Base-by-base conservation (phyloP, 2,888 invertebrate species). In the Drosophila incognita region DNA sequence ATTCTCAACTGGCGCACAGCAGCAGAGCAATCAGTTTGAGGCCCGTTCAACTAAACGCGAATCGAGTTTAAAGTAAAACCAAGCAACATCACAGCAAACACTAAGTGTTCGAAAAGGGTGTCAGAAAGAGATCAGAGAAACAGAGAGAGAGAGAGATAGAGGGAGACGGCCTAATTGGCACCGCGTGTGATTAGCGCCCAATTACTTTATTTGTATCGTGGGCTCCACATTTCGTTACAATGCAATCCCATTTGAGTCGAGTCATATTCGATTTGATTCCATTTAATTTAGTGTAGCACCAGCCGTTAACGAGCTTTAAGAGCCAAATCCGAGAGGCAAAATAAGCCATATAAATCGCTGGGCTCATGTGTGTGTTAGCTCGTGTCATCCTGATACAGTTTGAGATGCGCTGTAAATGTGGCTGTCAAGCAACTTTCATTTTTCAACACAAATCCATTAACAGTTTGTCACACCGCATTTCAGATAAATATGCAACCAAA, bases 401-500 rank as follows among this genome's bases (percentile, higher is more conserved):
- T 24, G 40, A 27, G n/a, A 51, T 57, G n/a, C 48, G 56, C 27
- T 56, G 33, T 31, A 36, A 38, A 65, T 67, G 69, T 69, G 65
- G 78, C 59, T 72, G 58, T 54, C 54, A 60, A 72, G 69, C 86
- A 85, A 88, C 85, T 85, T 85, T 85, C 89, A 88, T 85, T 85
- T 88, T 85, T 86, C 58, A 79, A 69, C 60, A 70, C 58, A 77
- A 83, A 77, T 74, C 83, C 83, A 85, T 85, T 85, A 86, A 80
- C 83, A 69, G 71, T 82, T 83, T 85, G 85, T 85, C 85, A 81
- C 81, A 74, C 73, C 57, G 54, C 59, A 57, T 81, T 83, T 79
- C 75, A 83, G 77, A 88, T 85, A 83, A 83, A 88, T 85, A 85
- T 86, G 89, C 87, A 88, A 70, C 83, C 81, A 74, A 85, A 74